Evolutionary conservation across 2,113 vertebrate genomes (phyloP), one percentile per base, ranked within the genome.

Genomic region (Megaceryle torquata): DNA sequence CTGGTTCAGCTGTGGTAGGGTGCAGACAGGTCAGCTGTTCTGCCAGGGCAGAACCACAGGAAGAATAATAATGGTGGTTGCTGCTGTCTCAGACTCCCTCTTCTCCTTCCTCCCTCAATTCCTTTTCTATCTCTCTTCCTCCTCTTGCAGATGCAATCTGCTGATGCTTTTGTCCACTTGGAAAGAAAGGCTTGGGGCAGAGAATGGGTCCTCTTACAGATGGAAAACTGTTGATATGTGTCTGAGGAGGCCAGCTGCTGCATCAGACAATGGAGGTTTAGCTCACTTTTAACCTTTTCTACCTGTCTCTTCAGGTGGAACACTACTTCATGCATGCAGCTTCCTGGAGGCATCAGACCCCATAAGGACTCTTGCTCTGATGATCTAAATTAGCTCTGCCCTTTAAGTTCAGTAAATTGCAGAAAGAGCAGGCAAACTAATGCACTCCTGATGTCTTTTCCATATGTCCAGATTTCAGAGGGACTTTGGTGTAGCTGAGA

Each of bases 401-500:
- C 53, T 93, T 50, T 48, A 57, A 69, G 8, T 82, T 89, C 24
- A 48, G 13, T 44, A 24, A 61, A 46, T 20, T 54, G n/a, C 37
- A 53, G 57, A 56, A 85, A 44, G 13, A 80, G n/a, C 24, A 54
- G 26, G 31, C 26, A 15, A 39, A 7, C 20, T 76, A 89, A 44
- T 8, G 21, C 50, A 11, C 33, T 93, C 13, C 53, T 76, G 48
- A 29, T 46, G n/a, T 76, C 44, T 68, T 68, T 60, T 59, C 41
- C 11, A 7, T 39, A 22, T 72, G 33, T 14, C 13, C 11, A 43
- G 10, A 33, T 75, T 90, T 83, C 68, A 86, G 46, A 71, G 57
- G 21, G 54, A 60, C 48, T 89, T 95, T 77, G 68, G 50, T 74
- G 78, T 83, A 71, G 44, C 63, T 72, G 44, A 88, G 71, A 65